A percentile compares a stretch with the other conserved stretches of the same genome.
phyloP scores from a whole-genome alignment of 2,113 vertebrate genomes.

The Lepus europaeus region DNA sequence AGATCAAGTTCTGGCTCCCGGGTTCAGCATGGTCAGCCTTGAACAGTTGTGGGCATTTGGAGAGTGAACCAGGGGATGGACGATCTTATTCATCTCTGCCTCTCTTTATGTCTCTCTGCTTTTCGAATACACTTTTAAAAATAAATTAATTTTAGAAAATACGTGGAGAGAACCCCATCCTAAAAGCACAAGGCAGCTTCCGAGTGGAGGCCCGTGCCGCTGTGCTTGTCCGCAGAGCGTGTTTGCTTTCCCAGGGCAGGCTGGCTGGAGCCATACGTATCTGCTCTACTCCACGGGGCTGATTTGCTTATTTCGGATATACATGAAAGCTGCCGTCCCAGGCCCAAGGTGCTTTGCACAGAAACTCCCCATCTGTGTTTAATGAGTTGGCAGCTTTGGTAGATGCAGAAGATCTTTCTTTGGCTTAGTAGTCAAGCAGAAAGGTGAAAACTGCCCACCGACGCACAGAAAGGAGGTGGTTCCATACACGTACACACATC shows the following conservation, averaged over 20 bases:
- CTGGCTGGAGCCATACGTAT: not conserved
- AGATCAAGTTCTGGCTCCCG: too few species aligned
- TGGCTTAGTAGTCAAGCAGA: not conserved
- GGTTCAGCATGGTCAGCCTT: too few species aligned
- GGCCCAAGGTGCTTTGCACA: not conserved
- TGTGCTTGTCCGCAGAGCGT: not conserved
- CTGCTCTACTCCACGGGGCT: conserved; percentile 37
- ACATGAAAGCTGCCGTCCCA: conserved; percentile 41
- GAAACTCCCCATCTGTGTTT: conserved; percentile 11
- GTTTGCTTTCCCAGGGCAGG: not conserved
- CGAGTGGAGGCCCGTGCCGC: rapidly evolving
- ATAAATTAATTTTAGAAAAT: too few species aligned
- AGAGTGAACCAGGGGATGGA: too few species aligned
- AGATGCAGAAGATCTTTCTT: not conserved
- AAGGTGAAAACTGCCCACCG: not conserved
- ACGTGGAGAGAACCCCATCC: not conserved
- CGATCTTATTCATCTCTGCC: too few species aligned
- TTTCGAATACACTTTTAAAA: too few species aligned
- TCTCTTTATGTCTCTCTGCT: too few species aligned
- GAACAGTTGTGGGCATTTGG: too few species aligned
- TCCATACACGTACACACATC: too few species aligned
- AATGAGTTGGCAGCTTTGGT: conserved; percentile 47
- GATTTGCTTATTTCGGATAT: conserved; percentile 64
- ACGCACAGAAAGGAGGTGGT: not conserved
- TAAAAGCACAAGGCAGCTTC: not conserved